Evolutionary conservation across 2,113 vertebrate species (phyloP), one percentile per base, ranked within the genome.

Genomic region (Nyctereutes procyonoides): DNA sequence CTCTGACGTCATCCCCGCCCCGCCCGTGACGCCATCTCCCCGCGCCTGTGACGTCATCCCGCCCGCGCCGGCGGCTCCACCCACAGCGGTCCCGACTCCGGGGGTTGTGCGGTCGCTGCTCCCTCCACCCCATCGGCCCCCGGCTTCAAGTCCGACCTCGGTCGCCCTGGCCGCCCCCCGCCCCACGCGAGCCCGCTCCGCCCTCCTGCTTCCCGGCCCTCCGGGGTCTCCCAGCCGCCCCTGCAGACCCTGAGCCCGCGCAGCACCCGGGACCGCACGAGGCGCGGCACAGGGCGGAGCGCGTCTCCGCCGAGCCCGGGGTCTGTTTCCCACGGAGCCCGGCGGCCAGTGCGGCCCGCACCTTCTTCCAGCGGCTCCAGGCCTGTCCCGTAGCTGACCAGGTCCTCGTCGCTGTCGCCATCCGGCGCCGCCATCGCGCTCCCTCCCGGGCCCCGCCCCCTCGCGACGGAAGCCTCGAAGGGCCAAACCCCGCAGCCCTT

Each of bases 281-380:
- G 82, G 6, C 24, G 58, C 62, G 15, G 28, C 69, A 51, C 13
- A 15, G 48, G 32, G 9, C 5, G 9, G 38, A 8, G 60, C 32
- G 2, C 22, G n/a, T 65, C 17, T 5, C 30, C 7, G 56, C 43
- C 8, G 17, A 58, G 43, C 19, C 62, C 55, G 77, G 24, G 13
- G 6, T 51, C 76, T 81, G 43, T 81, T 65, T 83, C 32, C 38
- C 35, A 73, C 43, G 56, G 65, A 15, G 10, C 2, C 83, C 12
- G 35, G 28, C 1, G 5, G 13, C 35, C 56, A 8, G 15, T 38
- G 1, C 5, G 48, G 32, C 12, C 24, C n/a, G 97, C 96, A 99
- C 99, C 99, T 99, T 99, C 99, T 58, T 99, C 99, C 71, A 99
- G 97, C 0, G 98, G 99, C 94, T 99, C 99, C 98, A 99, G 97